Percentiles rank a stretch among this genome's conserved stretches.
phyloP scores from a whole-genome alignment of 2,888 invertebrate species.

The Melanophora roralis region DNA sequence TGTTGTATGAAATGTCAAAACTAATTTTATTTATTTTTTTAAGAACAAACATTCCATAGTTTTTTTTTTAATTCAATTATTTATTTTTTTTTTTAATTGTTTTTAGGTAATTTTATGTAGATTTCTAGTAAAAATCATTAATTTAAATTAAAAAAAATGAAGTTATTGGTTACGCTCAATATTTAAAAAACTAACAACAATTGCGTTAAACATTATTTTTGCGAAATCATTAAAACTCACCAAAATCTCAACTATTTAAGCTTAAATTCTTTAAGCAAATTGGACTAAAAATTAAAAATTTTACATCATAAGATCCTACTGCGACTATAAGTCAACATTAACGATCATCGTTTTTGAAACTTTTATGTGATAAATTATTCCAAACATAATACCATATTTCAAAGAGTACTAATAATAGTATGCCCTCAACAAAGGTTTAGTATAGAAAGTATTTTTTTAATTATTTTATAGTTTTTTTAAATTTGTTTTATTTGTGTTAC shows the following conservation, averaged over 20 bases:
- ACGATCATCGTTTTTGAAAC: slow-evolving; percentile 33
- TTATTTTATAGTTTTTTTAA: slow-evolving; percentile 16
- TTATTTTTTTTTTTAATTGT: slow-evolving; percentile 64
- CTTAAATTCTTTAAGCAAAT: slow-evolving; percentile 1
- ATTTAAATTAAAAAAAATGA: slow-evolving; percentile 27
- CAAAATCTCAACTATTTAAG: slow-evolving; percentile 7
- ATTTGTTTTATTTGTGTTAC: slow-evolving; percentile 32
- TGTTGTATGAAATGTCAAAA: too few relatives aligned
- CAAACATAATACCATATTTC: not conserved
- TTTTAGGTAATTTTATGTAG: slow-evolving; percentile 78
- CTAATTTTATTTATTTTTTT: too few relatives aligned
- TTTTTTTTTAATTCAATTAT: slow-evolving; percentile 24
- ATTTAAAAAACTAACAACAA: slow-evolving; percentile 18
- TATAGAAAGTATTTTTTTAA: slow-evolving; percentile 45
- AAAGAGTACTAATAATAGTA: slow-evolving; percentile 31
- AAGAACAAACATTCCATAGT: too few relatives aligned
- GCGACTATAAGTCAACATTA: slow-evolving; percentile 18
- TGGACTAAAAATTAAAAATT: slow-evolving; percentile 16
- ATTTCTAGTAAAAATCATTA: slow-evolving; percentile 67
- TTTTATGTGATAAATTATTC: not conserved
- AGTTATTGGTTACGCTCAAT: slow-evolving; percentile 16
- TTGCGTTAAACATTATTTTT: slow-evolving; percentile 24
- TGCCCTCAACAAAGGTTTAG: slow-evolving; percentile 55
- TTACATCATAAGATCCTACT: slow-evolving; percentile 18
- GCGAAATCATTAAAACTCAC: slow-evolving; percentile 14